Base-by-base conservation (phyloP, 2,888 invertebrate species). In the Noctua comes region DNA sequence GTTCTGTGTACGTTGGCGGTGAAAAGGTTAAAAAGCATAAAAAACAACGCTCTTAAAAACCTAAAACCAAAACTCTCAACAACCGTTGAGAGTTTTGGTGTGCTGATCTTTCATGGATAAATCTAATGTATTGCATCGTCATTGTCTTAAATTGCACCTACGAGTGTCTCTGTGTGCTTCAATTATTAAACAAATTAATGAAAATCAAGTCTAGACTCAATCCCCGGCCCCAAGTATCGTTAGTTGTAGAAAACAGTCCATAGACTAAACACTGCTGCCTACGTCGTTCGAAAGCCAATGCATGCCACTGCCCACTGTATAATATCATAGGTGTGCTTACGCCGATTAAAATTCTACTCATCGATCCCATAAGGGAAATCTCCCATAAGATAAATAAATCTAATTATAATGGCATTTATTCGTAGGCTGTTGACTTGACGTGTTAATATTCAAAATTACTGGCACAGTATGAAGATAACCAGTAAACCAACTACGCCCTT, bases 281-380 rank as follows among this genome's bases (percentile, higher is more conserved):
- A 27, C 36, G 6, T 59, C 27, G 27, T 16, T 27, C 27, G 27
- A 59, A n/a, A 57, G 11, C n/a, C 1, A 57, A n/a, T 57, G 13
- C 57, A 57, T 13, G 1, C 13, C 57, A 57, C 57, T 57, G 13
- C 40, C 13, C n/a, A 57, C 57, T 57, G 13, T 57, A n/a, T 57
- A 57, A 27, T 59, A 48, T 11, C 7, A 46, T 62, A 62, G 16
- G n/a, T 57, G 31, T n/a, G n/a, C 72, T 54, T 46, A 31, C 24
- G 31, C 31, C 36, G 8, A n/a, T 79, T 85, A 70, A 80, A 46
- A 83, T 85, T 80, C 85, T 24, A 62, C 59, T 54, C 83, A 36
- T 65, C 21, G 13, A 80, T 18, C 5, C 36, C 10, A n/a, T 27
- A 73, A 21, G 54, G 76, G 54, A 76, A 73, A 83, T 76, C 46